Evolutionary conservation across 2,888 invertebrate genomes (phyloP).

Genomic region (Platynereis dumerilii): DNA sequence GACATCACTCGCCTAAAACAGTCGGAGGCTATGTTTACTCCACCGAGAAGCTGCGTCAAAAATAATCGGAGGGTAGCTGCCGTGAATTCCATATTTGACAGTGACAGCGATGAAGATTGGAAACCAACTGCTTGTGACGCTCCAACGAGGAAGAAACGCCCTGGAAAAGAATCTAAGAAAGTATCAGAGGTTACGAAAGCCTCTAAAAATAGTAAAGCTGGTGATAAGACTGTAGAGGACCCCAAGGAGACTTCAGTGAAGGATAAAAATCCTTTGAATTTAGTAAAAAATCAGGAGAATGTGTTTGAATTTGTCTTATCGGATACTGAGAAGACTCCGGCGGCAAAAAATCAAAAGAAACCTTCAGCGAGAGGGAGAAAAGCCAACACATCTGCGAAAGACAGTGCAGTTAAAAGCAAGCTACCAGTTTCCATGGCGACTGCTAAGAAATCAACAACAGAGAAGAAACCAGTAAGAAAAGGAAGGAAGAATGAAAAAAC

Average conservation of each 20-base stretch:
- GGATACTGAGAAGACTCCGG: constrained; percentile 10
- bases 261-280: no score
- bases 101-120: constrained; percentile 17
- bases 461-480: no score
- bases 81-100: constrained; percentile 4
- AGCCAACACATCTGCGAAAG: no score
- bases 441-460: no score
- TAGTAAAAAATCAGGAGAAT: constrained; percentile 4
- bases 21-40: constrained; percentile 4
- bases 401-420: no score
- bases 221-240: no score
- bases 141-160: neutral
- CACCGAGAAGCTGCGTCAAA: neutral
- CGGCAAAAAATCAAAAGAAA: constrained; percentile 10
- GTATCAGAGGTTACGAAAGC: neutral
- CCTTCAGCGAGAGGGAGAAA: constrained; percentile 1
- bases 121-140: neutral
- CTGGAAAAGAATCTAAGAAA: neutral
- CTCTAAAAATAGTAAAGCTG: no score
- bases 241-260: no score
- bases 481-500: no score
- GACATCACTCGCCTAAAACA: no score
- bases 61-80: constrained; percentile 4
- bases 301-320: constrained; percentile 16
- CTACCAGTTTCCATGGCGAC: no score